Conservation (phyloP, 2,113 vertebrate genomes). For the Seriola aureovittata region DNA sequence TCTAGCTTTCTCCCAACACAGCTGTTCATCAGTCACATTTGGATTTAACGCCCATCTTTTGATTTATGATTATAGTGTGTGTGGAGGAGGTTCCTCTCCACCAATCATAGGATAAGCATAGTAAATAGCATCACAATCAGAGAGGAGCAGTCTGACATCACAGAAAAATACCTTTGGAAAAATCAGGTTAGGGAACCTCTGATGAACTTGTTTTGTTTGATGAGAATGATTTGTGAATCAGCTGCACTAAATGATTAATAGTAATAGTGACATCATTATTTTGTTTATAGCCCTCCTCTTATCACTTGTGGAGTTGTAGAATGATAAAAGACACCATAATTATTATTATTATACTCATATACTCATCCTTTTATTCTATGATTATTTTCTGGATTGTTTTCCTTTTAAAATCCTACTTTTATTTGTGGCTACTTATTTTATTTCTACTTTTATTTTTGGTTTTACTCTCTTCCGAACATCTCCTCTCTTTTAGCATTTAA, state of each 20-base stretch:
- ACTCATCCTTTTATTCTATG: too few relatives aligned
- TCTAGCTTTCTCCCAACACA: neutral
- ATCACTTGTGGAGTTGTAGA: neutral
- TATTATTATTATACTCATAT: neutral
- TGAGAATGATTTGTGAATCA: neutral
- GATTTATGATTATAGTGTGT: slow-evolving; percentile 22
- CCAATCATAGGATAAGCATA: slow-evolving; percentile 6
- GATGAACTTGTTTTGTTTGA: neutral
- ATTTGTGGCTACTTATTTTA: too few relatives aligned
- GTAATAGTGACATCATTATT: neutral
- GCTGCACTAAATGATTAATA: slow-evolving; percentile 7
- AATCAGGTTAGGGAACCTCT: slow-evolving; percentile 2
- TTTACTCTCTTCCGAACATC: too few relatives aligned
- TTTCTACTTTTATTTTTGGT: too few relatives aligned
- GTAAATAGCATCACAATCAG: slow-evolving; percentile 25
- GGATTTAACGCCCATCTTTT: neutral
- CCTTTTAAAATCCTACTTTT: too few relatives aligned
- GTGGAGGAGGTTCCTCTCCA: slow-evolving; percentile 20
- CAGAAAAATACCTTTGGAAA: neutral
- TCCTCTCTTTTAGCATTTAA: too few relatives aligned
- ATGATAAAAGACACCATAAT: neutral
- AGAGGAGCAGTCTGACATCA: slow-evolving; percentile 1
- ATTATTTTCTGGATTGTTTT: too few relatives aligned
- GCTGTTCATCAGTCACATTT: neutral
- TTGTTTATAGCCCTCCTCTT: neutral